Percentiles rank a stretch among this genome's conserved stretches.
These are phyloP conservation scores for Lycopodina hypogea DNA, from an alignment of 37 sponge, comb jelly and placozoan genomes.

Conservation along the genomic window DNA sequence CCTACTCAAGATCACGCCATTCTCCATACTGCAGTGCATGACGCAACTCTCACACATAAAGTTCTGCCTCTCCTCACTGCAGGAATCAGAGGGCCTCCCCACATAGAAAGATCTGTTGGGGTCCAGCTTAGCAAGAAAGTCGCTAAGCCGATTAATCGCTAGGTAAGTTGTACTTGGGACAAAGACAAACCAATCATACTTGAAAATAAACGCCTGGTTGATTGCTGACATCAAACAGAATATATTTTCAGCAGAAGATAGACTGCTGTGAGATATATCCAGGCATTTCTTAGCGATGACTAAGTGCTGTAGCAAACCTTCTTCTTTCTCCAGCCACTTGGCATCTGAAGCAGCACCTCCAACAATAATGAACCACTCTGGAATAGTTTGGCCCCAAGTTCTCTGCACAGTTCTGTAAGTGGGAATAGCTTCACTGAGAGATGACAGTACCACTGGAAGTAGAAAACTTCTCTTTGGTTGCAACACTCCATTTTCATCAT, in stretches of 20 bases:
- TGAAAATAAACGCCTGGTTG: too few relatives aligned
- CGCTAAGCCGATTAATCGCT: conserved; percentile 5
- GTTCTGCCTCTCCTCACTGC: too few relatives aligned
- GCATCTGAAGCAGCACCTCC: neutral
- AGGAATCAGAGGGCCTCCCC: conserved; percentile 21
- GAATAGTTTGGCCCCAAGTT: neutral
- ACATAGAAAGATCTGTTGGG: conserved; percentile 38
- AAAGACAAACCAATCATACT: conserved; percentile 69
- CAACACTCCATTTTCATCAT: too few relatives aligned
- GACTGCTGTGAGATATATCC: neutral
- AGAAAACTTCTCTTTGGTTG: neutral
- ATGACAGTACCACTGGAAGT: neutral
- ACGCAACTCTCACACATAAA: too few relatives aligned
- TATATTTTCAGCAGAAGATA: neutral
- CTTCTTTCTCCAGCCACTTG: neutral
- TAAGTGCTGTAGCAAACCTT: neutral
- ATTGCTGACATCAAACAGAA: conserved; percentile 4
- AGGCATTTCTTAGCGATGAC: neutral
- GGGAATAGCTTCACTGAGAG: neutral
- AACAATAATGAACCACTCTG: neutral
- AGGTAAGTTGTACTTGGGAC: conserved; percentile 45
- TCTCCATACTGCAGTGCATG: conserved; percentile 41
- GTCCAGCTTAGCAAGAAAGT: conserved; percentile 38
- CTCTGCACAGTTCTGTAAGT: neutral
- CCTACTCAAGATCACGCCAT: conserved; percentile 62